phyloP scores from a whole-genome alignment of 2,113 vertebrate genomes.

The Speoplatyrhinus poulsoni region DNA sequence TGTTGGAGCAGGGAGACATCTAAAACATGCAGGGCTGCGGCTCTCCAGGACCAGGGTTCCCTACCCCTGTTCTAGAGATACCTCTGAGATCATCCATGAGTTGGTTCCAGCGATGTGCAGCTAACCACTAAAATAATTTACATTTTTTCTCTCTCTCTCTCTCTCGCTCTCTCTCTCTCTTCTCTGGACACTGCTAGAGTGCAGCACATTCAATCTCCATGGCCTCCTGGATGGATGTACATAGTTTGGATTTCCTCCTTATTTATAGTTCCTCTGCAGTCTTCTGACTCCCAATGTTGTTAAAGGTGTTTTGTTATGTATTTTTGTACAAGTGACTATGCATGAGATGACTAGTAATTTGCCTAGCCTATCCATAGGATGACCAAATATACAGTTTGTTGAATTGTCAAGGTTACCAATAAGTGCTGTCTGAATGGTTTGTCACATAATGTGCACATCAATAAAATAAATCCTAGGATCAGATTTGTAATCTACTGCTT shows the following conservation, averaged over 20 bases:
- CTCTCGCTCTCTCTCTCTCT: background rate
- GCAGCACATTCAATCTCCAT: conserved; percentile 18
- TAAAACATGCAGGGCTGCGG: too few relatives aligned
- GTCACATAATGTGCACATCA: too few relatives aligned
- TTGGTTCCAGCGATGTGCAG: too few relatives aligned
- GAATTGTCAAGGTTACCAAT: background rate
- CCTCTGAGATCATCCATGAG: too few relatives aligned
- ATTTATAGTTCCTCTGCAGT: conserved; percentile 58
- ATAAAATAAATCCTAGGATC: too few relatives aligned
- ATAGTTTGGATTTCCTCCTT: conserved; percentile 47
- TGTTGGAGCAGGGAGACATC: too few relatives aligned
- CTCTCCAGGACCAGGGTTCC: too few relatives aligned
- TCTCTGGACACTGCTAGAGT: conserved; percentile 9
- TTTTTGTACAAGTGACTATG: conserved; percentile 37
- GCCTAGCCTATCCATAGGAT: background rate
- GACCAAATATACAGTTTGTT: background rate
- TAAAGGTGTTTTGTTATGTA: conserved; percentile 35
- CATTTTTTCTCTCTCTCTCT: background rate
- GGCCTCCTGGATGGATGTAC: conserved; percentile 40
- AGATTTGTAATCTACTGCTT: too few relatives aligned
- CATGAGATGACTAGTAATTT: background rate
- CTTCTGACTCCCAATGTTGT: conserved; percentile 31
- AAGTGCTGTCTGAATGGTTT: too few relatives aligned
- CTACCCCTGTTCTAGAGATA: too few relatives aligned
- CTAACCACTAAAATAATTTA: background rate